phyloP scores from a whole-genome alignment of 2,797 vertebrate genomes.

The Anableps anableps region DNA sequence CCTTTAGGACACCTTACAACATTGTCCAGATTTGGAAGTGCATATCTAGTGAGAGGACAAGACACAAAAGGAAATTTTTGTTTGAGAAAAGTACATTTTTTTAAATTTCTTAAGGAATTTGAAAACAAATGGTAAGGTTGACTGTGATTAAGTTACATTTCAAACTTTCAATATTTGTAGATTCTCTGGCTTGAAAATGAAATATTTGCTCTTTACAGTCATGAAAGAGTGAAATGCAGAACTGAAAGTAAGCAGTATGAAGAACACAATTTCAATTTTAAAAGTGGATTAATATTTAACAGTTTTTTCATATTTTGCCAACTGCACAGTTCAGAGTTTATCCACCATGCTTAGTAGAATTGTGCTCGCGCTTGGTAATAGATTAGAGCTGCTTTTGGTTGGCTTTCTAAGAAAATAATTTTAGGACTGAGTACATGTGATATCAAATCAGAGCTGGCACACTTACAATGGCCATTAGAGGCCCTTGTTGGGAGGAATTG shows the following conservation, averaged over 20 bases:
- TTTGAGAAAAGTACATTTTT: background rate
- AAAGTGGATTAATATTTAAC: slow-evolving; percentile 33
- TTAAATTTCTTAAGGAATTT: background rate
- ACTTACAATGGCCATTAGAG: slow-evolving; percentile 58
- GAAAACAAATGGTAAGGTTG: background rate
- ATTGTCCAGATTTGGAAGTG: background rate
- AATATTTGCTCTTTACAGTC: background rate
- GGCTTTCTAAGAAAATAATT: slow-evolving; percentile 42
- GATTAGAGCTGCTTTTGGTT: slow-evolving; percentile 43
- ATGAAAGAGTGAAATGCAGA: background rate
- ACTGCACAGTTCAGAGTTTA: slow-evolving; percentile 4
- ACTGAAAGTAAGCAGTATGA: background rate
- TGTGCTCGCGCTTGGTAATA: slow-evolving; percentile 39
- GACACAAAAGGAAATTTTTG: background rate
- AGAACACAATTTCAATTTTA: background rate
- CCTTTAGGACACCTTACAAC: background rate
- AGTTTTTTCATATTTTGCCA: slow-evolving; percentile 12
- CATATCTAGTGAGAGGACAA: background rate
- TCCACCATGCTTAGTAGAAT: slow-evolving; percentile 20
- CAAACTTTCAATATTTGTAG: background rate
- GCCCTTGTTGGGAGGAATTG: slow-evolving; percentile 61
- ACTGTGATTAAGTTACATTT: background rate
- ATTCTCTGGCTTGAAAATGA: background rate
- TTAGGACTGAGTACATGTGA: slow-evolving; percentile 29
- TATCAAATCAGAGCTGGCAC: slow-evolving; percentile 50